Evolutionary conservation across 2,113 vertebrate species (phyloP).

Genomic region (Lepisosteus oculatus): DNA sequence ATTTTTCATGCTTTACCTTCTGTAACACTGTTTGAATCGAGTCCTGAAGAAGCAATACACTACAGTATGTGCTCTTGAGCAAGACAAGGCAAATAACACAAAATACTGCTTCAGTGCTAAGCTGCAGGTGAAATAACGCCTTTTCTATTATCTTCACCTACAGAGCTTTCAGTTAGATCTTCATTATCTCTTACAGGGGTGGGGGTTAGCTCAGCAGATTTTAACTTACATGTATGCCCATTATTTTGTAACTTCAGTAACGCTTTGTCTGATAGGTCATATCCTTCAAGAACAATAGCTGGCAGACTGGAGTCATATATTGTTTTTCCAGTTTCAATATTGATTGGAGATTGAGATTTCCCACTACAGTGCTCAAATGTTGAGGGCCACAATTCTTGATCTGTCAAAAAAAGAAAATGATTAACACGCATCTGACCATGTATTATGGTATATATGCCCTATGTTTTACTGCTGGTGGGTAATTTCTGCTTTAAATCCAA

Average conservation of each 20-base stretch:
- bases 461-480: not conserved
- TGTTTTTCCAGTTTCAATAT: constrained; percentile 36
- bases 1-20: too few species aligned
- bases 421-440: constrained; percentile 1
- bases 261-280: constrained; percentile 27
- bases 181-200: too few species aligned
- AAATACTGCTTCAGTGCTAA: too few species aligned
- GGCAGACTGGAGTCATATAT: constrained; percentile 27
- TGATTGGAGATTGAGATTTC: constrained; percentile 49
- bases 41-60: too few species aligned
- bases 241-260: constrained; percentile 43
- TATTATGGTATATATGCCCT: not conserved
- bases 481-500: not conserved
- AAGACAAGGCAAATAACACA: too few species aligned
- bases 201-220: not conserved
- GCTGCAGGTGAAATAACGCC: too few species aligned
- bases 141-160: too few species aligned
- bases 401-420: constrained; percentile 23
- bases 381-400: constrained; percentile 37
- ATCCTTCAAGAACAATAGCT: constrained; percentile 39
- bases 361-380: constrained; percentile 37
- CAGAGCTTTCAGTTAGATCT: too few species aligned
- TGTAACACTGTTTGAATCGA: too few species aligned
- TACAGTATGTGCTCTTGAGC: too few species aligned
- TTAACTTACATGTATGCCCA: constrained; percentile 49